phyloP scores from a whole-genome alignment of 2,797 vertebrate species.

The Hybognathus amarus region DNA sequence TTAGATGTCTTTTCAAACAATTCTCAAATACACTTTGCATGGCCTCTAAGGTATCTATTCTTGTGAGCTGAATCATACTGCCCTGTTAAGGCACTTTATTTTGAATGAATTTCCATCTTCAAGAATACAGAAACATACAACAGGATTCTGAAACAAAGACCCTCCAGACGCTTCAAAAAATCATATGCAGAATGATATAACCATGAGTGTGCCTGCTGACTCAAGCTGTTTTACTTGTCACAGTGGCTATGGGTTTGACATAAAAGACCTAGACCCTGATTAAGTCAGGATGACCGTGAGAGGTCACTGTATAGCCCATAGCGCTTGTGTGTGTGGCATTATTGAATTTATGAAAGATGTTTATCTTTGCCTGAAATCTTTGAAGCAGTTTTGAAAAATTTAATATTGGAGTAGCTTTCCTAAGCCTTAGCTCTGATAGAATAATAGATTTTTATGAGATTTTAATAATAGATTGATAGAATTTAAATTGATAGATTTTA shows the following conservation, averaged over 20 bases:
- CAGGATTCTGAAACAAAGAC: slow-evolving; percentile 25
- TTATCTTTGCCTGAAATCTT: slow-evolving; percentile 1
- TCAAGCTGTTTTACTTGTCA: slow-evolving; percentile 4
- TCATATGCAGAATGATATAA: slow-evolving; percentile 12
- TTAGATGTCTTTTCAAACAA: too few relatives aligned
- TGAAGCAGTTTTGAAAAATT: background rate
- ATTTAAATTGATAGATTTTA: background rate
- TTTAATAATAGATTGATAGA: too few relatives aligned
- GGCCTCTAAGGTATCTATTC: background rate
- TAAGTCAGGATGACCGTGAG: background rate
- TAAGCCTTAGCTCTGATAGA: background rate
- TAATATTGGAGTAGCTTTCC: background rate
- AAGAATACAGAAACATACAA: slow-evolving; percentile 18
- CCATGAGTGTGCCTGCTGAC: slow-evolving; percentile 12
- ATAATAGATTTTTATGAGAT: too few relatives aligned
- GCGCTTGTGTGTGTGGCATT: background rate
- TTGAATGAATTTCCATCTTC: slow-evolving; percentile 12
- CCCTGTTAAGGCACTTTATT: slow-evolving; percentile 17
- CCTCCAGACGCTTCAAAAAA: slow-evolving; percentile 11
- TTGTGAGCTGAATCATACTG: background rate
- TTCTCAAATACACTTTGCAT: background rate
- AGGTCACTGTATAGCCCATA: background rate
- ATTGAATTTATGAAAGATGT: background rate
- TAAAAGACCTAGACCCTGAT: slow-evolving; percentile 8
- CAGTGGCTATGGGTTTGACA: background rate